Base-by-base conservation (phyloP, 2,888 invertebrate genomes). In the Drosophila algonquin region DNA sequence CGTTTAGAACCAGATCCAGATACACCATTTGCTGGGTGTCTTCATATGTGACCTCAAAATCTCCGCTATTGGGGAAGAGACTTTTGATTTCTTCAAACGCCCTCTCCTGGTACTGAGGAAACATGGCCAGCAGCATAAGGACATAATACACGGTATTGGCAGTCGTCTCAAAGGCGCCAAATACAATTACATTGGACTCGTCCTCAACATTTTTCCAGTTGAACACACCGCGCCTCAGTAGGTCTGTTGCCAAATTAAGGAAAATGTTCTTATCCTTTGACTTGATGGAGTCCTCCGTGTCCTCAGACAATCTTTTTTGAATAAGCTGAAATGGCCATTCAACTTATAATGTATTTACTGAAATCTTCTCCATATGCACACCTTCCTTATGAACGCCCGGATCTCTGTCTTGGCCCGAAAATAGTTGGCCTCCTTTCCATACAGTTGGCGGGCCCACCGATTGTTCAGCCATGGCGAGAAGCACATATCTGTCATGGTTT, bases 121-220 rank as follows among this genome's bases (percentile, higher is more conserved):
- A 90, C 90, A 91, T 91, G 12, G 91, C 81, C 5, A 91, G 73
- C 14, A 91, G 18, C 60, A 91, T 86, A 3, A 91, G 57, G 0
- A 79, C 77, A 52, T 90, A 88, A 5, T 76, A 71, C 0, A 91
- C 75, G 0, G 91, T 90, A 52, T 90, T 90, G 1, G 92, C 87
- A 3, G 92, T 90, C 1, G 92, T 92, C 74, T 92, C 92, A 55
- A 91, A 91, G 0, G 92, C 91, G 9, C 90, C 91, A 69, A 91
- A 90, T 0, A 92, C 90, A 54, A 92, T 89, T 0, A 88, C 81
- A 73, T 90, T 91, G 0, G 91, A 85, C 75, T 91, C 91, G 58
- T 89, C 85, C 64, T 89, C 89, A 1, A 92, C 90, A 63, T 91
- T 89, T 53, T 85, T 72, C 80, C 71, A 79, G 6, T 70, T 87